Conservation (phyloP, 2,113 vertebrate species). For the Notarius quadriscutis region DNA sequence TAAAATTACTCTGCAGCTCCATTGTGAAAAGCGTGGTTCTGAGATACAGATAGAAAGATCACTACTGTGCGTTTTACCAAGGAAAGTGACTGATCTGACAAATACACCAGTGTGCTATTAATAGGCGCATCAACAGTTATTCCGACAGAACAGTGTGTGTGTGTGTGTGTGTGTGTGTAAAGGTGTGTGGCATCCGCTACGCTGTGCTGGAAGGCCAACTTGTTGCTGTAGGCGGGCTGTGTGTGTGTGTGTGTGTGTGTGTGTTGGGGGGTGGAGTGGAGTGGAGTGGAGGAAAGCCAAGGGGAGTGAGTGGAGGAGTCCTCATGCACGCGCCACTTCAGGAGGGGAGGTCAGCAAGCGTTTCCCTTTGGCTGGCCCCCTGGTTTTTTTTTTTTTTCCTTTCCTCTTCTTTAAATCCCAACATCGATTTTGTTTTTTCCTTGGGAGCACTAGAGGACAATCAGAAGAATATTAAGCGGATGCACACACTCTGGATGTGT, state of each 20-base stretch:
- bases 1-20: neutral
- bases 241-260: constrained; percentile 44
- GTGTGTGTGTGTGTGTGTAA: neutral
- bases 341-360: constrained; percentile 63
- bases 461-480: constrained; percentile 47
- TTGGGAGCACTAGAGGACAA: constrained; percentile 34
- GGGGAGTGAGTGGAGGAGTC: constrained; percentile 70
- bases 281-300: constrained; percentile 65
- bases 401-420: constrained; percentile 38
- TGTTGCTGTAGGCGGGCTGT: constrained; percentile 65
- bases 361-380: constrained; percentile 66
- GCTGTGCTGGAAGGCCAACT: constrained; percentile 35
- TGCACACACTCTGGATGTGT: constrained; percentile 50
- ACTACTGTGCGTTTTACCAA: neutral
- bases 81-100: neutral
- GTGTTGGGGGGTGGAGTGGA: neutral
- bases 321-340: constrained; percentile 68
- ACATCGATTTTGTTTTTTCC: constrained; percentile 44
- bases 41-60: neutral
- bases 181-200: neutral
- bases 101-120: no score
- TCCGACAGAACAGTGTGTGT: neutral
- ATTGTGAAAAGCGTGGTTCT: neutral
- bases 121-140: neutral
- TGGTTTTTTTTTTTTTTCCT: constrained; percentile 8